Conservation (phyloP, 64 coral and sea anemone species). For the Porites lutea region DNA sequence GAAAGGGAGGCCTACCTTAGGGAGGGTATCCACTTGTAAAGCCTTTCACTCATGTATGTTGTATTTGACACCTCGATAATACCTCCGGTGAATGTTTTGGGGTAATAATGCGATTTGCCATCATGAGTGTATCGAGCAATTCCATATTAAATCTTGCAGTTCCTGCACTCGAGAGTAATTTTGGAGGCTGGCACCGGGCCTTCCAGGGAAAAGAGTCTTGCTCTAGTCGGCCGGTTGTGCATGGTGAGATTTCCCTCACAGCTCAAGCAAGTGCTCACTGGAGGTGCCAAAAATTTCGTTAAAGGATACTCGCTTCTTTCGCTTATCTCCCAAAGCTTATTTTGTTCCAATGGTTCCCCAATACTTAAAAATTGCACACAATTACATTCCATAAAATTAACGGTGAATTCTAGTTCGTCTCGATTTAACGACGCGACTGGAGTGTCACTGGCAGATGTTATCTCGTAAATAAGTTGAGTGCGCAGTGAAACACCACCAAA, state of each 20-base stretch:
- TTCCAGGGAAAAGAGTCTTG: background rate
- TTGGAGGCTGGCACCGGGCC: background rate
- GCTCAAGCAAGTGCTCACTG: background rate
- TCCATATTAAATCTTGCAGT: background rate
- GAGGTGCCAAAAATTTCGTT: background rate
- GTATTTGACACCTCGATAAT: slow-evolving; percentile 7
- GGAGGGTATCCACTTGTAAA: slow-evolving; percentile 24
- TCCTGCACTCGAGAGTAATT: slow-evolving; percentile 4
- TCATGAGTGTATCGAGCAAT: background rate
- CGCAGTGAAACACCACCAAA: no score
- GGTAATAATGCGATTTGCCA: background rate
- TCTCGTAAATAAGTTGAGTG: no score
- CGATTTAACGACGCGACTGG: no score
- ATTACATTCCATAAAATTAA: no score
- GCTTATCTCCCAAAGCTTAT: background rate
- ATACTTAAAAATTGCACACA: no score
- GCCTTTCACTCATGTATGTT: background rate
- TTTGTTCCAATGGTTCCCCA: no score
- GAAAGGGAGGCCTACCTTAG: background rate
- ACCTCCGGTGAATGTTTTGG: background rate
- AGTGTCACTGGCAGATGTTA: no score
- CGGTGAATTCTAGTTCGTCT: no score
- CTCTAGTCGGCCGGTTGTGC: background rate
- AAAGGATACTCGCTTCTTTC: background rate
- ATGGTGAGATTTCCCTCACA: background rate